Percentiles rank a stretch among this genome's conserved stretches.
Conservation (phyloP, 2,113 vertebrate species). For the Cyphomyrus plagiostoma region DNA sequence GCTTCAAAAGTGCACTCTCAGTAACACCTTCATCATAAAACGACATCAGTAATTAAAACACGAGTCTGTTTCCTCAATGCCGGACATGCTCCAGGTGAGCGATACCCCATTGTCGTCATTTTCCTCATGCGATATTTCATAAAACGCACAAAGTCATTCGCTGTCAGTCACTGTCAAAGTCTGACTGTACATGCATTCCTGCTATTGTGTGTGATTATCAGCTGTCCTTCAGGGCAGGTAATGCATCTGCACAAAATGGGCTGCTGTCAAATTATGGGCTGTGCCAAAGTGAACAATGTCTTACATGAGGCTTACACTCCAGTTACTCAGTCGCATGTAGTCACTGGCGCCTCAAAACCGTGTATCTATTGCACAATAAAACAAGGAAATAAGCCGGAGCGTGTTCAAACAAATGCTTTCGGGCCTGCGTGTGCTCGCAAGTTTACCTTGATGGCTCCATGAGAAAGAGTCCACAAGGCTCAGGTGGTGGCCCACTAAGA, state of each 20-base stretch:
- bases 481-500: neutral
- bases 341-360: neutral
- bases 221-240: neutral
- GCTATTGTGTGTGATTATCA: slow-evolving; percentile 3
- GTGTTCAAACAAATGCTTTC: neutral
- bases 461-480: neutral
- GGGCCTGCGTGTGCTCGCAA: neutral
- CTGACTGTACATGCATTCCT: neutral
- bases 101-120: slow-evolving; percentile 38
- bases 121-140: slow-evolving; percentile 52
- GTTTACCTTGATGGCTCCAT: neutral
- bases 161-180: neutral
- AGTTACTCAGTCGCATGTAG: neutral
- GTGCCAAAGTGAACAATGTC: neutral
- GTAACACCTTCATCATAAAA: slow-evolving; percentile 25
- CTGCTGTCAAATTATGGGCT: neutral
- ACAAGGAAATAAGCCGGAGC: neutral
- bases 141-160: slow-evolving; percentile 35
- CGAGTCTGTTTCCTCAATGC: slow-evolving; percentile 49
- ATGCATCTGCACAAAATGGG: neutral
- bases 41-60: slow-evolving; percentile 54
- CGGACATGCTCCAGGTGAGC: slow-evolving; percentile 56
- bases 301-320: slow-evolving; percentile 7
- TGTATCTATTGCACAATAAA: slow-evolving; percentile 9
- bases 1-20: neutral